A percentile compares a stretch with the other conserved stretches of the same genome.
Conservation (phyloP, 2,113 vertebrate genomes). For the Zosterops pallidus region DNA sequence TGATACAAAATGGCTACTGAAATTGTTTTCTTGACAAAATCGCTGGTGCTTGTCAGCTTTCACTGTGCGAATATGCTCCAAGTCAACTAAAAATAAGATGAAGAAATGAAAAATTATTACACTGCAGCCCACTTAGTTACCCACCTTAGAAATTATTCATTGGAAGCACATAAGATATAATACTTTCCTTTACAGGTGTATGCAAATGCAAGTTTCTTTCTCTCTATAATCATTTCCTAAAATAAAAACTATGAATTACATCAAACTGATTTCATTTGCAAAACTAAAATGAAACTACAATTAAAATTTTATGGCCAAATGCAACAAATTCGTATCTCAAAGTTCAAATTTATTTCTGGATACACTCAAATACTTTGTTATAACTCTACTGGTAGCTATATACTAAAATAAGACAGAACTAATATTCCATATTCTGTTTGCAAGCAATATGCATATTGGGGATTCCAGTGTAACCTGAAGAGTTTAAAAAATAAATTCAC, state of each 20-base stretch:
- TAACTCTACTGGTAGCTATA: not conserved
- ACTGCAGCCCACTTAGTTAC: constrained; percentile 3
- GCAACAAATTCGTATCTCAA: not conserved
- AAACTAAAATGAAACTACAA: not conserved
- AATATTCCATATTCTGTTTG: not conserved
- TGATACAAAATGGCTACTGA: constrained; percentile 94
- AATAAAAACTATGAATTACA: not conserved
- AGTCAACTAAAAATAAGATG: constrained; percentile 83
- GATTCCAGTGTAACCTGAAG: not conserved
- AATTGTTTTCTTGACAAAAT: constrained; percentile 94
- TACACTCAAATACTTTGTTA: not conserved
- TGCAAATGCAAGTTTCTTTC: not conserved
- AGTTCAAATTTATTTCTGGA: not conserved
- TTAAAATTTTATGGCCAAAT: not conserved
- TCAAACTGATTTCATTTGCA: not conserved
- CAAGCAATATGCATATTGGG: not conserved
- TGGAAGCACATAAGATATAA: not conserved
- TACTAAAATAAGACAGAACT: not conserved
- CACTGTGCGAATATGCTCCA: constrained; percentile 97
- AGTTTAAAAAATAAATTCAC: not conserved
- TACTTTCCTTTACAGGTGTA: not conserved
- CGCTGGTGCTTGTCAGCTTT: constrained; percentile 94
- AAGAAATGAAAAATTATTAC: constrained; percentile 60
- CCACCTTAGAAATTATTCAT: not conserved
- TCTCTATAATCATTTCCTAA: not conserved